Conservation (phyloP, 2,888 invertebrate genomes). For the Galeopsomyia nigrocyanea region DNA sequence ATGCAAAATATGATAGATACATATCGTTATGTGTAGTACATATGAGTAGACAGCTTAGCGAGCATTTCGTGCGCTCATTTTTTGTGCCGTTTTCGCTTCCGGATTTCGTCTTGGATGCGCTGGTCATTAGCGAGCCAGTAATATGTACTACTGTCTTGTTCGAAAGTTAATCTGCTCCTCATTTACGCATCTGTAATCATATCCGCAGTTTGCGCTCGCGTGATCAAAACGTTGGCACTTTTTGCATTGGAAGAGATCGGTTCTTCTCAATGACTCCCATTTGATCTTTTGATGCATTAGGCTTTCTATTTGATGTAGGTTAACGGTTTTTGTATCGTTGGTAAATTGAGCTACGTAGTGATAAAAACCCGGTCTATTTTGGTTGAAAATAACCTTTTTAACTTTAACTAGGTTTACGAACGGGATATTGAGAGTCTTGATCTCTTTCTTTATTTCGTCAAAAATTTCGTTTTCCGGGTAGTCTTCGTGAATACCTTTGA, state of each 20-base stretch:
- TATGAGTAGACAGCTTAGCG: no score
- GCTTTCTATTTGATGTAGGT: background rate
- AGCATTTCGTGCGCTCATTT: no score
- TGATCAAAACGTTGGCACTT: conserved; percentile 11
- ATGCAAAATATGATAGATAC: no score
- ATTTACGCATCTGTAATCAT: conserved; percentile 4
- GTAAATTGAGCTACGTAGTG: background rate
- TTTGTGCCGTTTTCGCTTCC: no score
- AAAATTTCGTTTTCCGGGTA: no score
- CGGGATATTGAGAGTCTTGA: background rate
- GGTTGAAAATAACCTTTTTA: background rate
- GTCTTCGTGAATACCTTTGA: background rate
- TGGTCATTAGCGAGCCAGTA: no score
- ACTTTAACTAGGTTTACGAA: background rate
- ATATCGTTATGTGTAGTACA: no score
- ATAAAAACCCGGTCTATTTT: background rate
- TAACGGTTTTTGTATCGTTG: background rate
- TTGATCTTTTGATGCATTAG: background rate
- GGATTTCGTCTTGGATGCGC: no score
- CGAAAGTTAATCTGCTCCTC: no score
- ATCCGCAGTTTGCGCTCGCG: background rate
- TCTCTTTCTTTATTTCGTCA: background rate
- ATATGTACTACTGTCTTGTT: no score
- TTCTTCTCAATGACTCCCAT: conserved; percentile 3
- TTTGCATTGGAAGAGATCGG: background rate